Conservation (phyloP, 2,888 invertebrate species). For the Antheraea assamensis region DNA sequence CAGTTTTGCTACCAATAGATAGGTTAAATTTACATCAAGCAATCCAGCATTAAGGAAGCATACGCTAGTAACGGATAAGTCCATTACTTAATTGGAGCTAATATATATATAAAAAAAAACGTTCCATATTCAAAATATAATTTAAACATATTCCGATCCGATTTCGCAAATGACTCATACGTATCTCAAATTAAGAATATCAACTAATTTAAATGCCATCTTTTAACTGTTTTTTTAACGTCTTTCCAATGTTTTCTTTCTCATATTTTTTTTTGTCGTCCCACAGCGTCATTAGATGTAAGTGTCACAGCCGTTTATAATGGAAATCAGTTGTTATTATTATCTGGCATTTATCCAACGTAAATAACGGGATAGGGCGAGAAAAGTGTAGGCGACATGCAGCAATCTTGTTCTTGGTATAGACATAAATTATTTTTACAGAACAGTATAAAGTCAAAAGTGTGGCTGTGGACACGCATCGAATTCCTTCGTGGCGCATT, state of each 20-base stretch:
- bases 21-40: too few relatives aligned
- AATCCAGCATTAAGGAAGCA: too few relatives aligned
- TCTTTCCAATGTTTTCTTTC: neutral
- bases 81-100: too few relatives aligned
- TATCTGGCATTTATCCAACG: slow-evolving; percentile 7
- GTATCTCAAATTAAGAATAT: neutral
- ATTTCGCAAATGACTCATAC: neutral
- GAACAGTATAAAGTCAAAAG: neutral
- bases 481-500: neutral
- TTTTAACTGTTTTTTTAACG: neutral
- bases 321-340: slow-evolving; percentile 8
- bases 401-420: neutral
- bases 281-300: neutral
- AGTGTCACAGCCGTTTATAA: neutral
- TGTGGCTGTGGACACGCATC: neutral
- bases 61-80: too few relatives aligned
- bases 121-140: too few relatives aligned
- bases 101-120: too few relatives aligned
- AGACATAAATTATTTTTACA: neutral
- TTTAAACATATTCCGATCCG: neutral
- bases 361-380: neutral
- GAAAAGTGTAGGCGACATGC: neutral
- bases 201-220: slow-evolving; percentile 24
- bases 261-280: neutral
- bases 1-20: too few relatives aligned